Percentiles rank a stretch among this genome's conserved stretches.
These are phyloP conservation scores for Pao palembangensis DNA, from an alignment of 2,113 vertebrate genomes.

Conservation along the genomic window DNA sequence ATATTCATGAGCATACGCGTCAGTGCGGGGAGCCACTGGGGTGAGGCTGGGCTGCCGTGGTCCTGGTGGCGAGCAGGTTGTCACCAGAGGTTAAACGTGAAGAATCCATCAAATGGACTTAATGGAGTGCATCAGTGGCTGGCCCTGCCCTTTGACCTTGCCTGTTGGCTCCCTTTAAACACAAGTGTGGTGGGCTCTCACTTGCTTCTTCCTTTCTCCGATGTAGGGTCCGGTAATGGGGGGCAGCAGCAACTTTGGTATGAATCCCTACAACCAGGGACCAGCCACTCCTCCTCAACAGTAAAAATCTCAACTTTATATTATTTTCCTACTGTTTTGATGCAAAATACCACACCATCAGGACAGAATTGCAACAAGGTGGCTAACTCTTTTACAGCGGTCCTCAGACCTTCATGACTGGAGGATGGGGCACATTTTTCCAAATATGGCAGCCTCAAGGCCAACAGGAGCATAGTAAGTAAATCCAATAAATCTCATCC, in stretches of 20 bases:
- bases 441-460: constrained; percentile 95
- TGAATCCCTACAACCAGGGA: constrained; percentile 91
- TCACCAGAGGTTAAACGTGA: constrained; percentile 73
- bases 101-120: constrained; percentile 77
- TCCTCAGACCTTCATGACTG: constrained; percentile 91
- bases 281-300: constrained; percentile 91
- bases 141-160: constrained; percentile 67
- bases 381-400: constrained; percentile 70
- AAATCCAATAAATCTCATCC: no score
- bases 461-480: constrained; percentile 90
- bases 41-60: constrained; percentile 38
- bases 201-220: constrained; percentile 48
- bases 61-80: constrained; percentile 60
- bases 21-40: constrained; percentile 41
- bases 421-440: constrained; percentile 94
- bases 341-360: not conserved
- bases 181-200: constrained; percentile 69
- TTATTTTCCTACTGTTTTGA: not conserved
- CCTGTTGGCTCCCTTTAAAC: constrained; percentile 66
- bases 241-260: constrained; percentile 84
- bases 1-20: constrained; percentile 75
- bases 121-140: constrained; percentile 72
- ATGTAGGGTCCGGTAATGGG: constrained; percentile 84
- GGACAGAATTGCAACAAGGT: not conserved
- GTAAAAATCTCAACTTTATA: constrained; percentile 72